Conservation (phyloP, 1,140 invertebrate genomes). For the Gyrodactylus bullatarudis region DNA sequence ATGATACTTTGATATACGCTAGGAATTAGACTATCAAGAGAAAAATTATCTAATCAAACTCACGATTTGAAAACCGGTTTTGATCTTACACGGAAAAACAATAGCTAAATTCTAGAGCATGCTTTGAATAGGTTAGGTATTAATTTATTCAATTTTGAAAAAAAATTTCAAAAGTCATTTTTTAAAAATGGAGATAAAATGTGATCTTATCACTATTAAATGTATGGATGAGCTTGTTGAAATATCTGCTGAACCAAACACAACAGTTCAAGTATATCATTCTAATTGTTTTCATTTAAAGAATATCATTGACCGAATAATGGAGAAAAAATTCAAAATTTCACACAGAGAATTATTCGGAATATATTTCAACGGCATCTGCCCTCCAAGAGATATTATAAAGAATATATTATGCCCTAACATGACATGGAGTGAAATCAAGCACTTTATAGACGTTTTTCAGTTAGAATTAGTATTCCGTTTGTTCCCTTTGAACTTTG, state of each 20-base stretch:
- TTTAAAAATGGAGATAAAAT: background rate
- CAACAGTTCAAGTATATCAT: background rate
- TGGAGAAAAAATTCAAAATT: background rate
- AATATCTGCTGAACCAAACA: background rate
- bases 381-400: background rate
- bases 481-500: background rate
- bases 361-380: background rate
- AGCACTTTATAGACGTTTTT: background rate
- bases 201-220: background rate
- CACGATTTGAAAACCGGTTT: too few species aligned
- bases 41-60: too few species aligned
- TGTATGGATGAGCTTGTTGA: background rate
- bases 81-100: too few species aligned
- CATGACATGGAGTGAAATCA: background rate
- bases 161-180: too few species aligned
- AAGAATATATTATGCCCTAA: background rate
- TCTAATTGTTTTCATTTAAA: background rate
- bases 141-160: too few species aligned
- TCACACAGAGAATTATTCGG: background rate
- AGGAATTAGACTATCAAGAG: too few species aligned
- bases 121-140: too few species aligned
- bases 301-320: background rate
- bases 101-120: too few species aligned
- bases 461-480: background rate
- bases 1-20: too few species aligned